A percentile compares a stretch with the other conserved stretches of the same genome.
Conservation (phyloP, 1,140 invertebrate genomes). For the Teleogryllus occipitalis region DNA sequence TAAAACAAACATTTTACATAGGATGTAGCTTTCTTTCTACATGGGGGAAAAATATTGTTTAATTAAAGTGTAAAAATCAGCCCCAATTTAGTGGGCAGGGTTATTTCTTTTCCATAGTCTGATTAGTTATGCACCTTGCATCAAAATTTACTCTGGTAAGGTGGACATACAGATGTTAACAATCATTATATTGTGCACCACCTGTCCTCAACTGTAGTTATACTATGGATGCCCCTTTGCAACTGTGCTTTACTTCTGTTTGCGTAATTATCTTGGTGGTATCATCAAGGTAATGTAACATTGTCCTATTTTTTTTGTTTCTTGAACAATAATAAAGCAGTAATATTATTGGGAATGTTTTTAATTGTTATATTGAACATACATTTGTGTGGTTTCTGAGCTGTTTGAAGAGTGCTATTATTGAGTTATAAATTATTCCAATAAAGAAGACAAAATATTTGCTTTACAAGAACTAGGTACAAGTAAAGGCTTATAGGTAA, state of each 20-base stretch:
- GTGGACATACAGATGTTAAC: constrained; percentile 15
- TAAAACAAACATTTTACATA: constrained; percentile 13
- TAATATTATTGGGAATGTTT: constrained; percentile 20
- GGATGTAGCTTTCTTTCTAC: constrained; percentile 18
- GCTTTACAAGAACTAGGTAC: too few species aligned
- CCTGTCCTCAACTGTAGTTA: constrained; percentile 19
- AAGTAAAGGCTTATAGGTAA: too few species aligned
- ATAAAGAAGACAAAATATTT: not conserved
- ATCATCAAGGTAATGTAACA: constrained; percentile 15
- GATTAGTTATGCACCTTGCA: constrained; percentile 17
- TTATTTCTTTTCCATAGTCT: constrained; percentile 11
- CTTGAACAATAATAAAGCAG: constrained; percentile 19
- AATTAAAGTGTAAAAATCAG: constrained; percentile 9
- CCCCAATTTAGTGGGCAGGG: not conserved
- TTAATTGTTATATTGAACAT: not conserved
- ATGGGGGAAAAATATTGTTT: not conserved
- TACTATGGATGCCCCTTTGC: constrained; percentile 18
- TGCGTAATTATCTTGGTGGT: constrained; percentile 16
- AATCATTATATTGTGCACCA: constrained; percentile 13
- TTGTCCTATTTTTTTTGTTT: constrained; percentile 18
- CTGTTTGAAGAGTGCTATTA: not conserved
- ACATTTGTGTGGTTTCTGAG: not conserved
- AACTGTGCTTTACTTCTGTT: constrained; percentile 20
- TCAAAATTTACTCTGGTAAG: constrained; percentile 16
- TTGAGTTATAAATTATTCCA: not conserved